A percentile compares a stretch with the other conserved stretches of the same genome.
phyloP scores from a whole-genome alignment of 2,113 vertebrate species.

The Tragelaphus scriptus region DNA sequence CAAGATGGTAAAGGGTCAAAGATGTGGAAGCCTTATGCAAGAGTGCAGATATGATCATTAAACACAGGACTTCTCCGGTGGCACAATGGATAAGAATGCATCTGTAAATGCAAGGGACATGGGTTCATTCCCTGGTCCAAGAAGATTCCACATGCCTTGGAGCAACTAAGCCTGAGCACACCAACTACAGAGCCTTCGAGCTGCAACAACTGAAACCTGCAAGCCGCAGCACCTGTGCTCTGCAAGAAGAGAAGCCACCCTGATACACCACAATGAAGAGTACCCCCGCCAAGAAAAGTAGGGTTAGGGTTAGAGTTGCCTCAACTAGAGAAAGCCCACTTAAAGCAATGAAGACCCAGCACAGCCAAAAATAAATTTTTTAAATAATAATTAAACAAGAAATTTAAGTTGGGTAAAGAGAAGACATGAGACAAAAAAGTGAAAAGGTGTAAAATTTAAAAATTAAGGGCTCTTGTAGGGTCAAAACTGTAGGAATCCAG shows the following conservation, averaged over 20 bases:
- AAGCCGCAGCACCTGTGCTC: rapidly evolving
- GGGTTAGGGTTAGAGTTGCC: neutral
- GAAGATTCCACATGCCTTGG: neutral
- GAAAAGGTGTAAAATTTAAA: neutral
- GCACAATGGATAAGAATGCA: neutral
- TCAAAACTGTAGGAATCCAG: neutral
- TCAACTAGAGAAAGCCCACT: neutral
- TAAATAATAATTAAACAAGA: neutral
- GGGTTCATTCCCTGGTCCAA: neutral
- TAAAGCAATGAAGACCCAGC: rapidly evolving
- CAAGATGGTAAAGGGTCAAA: neutral
- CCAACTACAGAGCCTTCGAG: rapidly evolving
- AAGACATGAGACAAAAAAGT: neutral
- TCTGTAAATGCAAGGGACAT: neutral
- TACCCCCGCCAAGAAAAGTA: neutral
- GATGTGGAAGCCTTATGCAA: neutral
- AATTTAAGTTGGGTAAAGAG: neutral
- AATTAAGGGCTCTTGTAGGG: neutral
- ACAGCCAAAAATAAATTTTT: rapidly evolving
- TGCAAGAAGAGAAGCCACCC: neutral
- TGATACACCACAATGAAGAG: neutral
- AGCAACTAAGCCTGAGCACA: neutral
- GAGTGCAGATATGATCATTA: neutral
- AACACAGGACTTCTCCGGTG: neutral
- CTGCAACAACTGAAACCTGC: neutral